Evolutionary conservation across 2,797 vertebrate species (phyloP), one percentile per base, ranked within the genome.

Genomic region (Cyclura pinguis): DNA sequence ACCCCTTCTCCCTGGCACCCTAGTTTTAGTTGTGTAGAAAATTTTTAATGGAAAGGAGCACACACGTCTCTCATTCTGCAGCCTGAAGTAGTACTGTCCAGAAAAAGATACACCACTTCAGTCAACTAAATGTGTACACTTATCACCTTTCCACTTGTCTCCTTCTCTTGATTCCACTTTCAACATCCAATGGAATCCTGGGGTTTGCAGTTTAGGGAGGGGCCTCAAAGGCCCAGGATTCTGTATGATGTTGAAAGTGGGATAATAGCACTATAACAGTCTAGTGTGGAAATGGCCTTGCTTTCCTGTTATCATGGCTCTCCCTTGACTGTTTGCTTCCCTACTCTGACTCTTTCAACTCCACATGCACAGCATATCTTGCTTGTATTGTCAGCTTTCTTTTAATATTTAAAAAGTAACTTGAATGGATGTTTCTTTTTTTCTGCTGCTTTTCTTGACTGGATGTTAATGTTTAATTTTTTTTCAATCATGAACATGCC

Each of bases 391-490:
- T 27, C 7, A 77, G 27, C 10, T 22, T 55, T 78, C 59, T 8
- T 77, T 87, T 78, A 87, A 78, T 78, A 50, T 87, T 78, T 62
- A 64, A 64, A 77, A 47, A 78, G 38, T 24, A 47, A 22, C 18
- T 55, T 78, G 42, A 64, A 27, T 47, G 38, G 24, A 62, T 62
- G 9, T 38, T 84, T 42, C 55, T 62, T 76, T 77, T 86, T 42
- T 69, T 69, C 29, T 74, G 57, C 50, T 35, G 13, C 69, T 52
- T 74, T 50, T 22, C 47, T 32, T 35, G 20, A 32, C 32, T 55
- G 52, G 50, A 38, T 35, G 20, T 55, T 85, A 74, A 85, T 57
- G n/a, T 74, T 29, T 50, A 50, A 50, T 78, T 78, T 78, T 78
- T 47, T 27, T 29, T 24, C 35, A 50, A 69, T 69, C 67, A 32